Conservation (phyloP, 2,113 vertebrate genomes). For the Vulpes lagopus region DNA sequence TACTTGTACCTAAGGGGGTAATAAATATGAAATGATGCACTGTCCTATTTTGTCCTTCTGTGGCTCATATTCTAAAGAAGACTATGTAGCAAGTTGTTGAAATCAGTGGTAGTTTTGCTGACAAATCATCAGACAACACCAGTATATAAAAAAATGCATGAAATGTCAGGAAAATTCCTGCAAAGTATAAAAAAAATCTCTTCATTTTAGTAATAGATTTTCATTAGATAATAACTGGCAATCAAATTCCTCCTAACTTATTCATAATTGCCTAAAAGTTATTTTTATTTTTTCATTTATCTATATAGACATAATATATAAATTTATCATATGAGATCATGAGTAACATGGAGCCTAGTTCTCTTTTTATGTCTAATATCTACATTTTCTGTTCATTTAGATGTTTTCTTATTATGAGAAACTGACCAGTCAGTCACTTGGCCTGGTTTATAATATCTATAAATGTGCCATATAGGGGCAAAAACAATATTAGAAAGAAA, state of each 20-base stretch:
- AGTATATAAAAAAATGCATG: conserved; percentile 41
- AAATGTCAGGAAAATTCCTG: neutral
- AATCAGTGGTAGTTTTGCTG: conserved; percentile 40
- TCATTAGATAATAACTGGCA: neutral
- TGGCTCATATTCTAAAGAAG: conserved; percentile 51
- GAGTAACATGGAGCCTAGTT: neutral
- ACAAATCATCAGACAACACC: conserved; percentile 32
- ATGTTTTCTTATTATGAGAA: conserved; percentile 38
- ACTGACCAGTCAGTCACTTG: neutral
- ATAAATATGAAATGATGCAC: conserved; percentile 52
- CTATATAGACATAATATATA: neutral
- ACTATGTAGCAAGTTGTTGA: conserved; percentile 46
- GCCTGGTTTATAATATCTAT: neutral
- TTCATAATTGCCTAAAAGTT: neutral
- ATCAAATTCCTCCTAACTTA: conserved; percentile 16
- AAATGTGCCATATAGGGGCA: neutral
- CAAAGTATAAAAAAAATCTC: neutral
- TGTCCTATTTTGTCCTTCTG: conserved; percentile 39
- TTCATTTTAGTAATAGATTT: neutral
- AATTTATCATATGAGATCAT: neutral
- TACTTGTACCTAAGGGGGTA: neutral
- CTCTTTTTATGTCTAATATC: neutral
- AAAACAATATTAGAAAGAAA: neutral
- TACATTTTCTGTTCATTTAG: conserved; percentile 2
- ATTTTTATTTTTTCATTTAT: neutral